A percentile compares a stretch with the other conserved stretches of the same genome.
These are phyloP conservation scores for Heliconius hortense DNA, from an alignment of 2,888 invertebrate genomes.

Conservation along the genomic window DNA sequence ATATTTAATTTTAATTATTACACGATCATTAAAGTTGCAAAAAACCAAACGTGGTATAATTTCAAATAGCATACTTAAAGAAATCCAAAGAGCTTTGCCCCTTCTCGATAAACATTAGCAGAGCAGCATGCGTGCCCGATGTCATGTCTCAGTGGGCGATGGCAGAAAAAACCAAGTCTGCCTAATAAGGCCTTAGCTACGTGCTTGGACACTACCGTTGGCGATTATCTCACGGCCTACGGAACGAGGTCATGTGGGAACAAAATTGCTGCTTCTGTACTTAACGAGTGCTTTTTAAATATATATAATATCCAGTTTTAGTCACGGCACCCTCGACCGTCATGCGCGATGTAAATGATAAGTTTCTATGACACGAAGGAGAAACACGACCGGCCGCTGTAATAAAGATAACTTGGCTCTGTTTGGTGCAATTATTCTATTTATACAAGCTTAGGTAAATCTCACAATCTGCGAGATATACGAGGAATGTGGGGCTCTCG, in stretches of 20 bases:
- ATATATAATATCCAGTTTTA: conserved; percentile 52
- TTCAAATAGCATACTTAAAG: conserved; percentile 27
- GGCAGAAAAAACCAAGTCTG: conserved; percentile 58
- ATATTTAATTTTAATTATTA: background rate
- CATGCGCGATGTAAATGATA: conserved; percentile 64
- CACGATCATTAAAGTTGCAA: background rate
- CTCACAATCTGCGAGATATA: conserved; percentile 3
- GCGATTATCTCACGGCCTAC: conserved; percentile 78
- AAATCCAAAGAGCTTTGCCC: conserved; percentile 31
- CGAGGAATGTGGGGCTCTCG: conserved; percentile 43
- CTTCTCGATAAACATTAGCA: conserved; percentile 52
- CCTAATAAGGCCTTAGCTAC: conserved; percentile 72
- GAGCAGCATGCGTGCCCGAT: conserved; percentile 60
- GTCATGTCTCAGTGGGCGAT: conserved; percentile 54
- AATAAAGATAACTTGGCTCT: conserved; percentile 39
- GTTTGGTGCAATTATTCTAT: conserved; percentile 31
- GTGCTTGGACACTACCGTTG: conserved; percentile 73
- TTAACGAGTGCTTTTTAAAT: conserved; percentile 61
- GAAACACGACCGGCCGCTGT: conserved; percentile 44
- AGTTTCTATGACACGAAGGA: conserved; percentile 52
- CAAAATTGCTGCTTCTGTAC: conserved; percentile 65
- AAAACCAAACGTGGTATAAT: conserved; percentile 19
- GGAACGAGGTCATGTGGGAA: conserved; percentile 74
- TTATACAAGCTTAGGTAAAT: conserved; percentile 29
- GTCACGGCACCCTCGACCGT: conserved; percentile 63